Evolutionary conservation across 2,113 vertebrate species (phyloP).

Genomic region (Nycticebus coucang): DNA sequence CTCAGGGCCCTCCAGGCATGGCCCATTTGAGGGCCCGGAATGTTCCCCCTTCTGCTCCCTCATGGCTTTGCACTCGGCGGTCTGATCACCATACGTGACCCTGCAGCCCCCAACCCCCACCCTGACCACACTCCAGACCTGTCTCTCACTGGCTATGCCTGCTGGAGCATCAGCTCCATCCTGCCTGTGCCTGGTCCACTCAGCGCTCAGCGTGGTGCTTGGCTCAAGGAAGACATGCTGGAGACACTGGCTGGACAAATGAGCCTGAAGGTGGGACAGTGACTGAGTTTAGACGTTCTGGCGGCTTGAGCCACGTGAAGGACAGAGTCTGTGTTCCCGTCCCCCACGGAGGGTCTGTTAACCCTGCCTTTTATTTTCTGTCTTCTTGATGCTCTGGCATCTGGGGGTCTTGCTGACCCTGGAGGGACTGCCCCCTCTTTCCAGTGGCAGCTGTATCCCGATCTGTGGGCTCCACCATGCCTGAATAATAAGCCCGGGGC

Average conservation of each 20-base stretch:
- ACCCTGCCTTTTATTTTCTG: not conserved
- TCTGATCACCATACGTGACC: not conserved
- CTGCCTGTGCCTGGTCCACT: too few relatives aligned
- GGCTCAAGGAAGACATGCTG: not conserved
- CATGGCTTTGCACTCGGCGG: too few relatives aligned
- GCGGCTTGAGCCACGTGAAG: not conserved
- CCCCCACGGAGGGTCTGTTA: not conserved
- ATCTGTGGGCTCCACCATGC: not conserved
- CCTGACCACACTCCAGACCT: rapidly evolving
- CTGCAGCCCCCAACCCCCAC: not conserved
- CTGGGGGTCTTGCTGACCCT: not conserved
- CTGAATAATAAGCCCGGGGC: not conserved
- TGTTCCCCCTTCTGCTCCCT: too few relatives aligned
- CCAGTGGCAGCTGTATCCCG: not conserved
- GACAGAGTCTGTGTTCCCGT: not conserved
- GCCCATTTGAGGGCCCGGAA: not conserved
- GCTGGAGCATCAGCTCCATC: not conserved
- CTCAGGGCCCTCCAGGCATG: not conserved
- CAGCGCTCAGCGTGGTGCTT: not conserved
- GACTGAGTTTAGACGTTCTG: not conserved
- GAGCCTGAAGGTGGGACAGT: not conserved
- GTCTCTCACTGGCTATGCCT: rapidly evolving
- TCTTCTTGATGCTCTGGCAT: not conserved
- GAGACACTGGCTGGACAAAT: not conserved
- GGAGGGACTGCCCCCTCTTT: not conserved